These are phyloP conservation scores for Pempheris klunzingeri DNA, from an alignment of 2,797 vertebrate species.

Conservation along the genomic window DNA sequence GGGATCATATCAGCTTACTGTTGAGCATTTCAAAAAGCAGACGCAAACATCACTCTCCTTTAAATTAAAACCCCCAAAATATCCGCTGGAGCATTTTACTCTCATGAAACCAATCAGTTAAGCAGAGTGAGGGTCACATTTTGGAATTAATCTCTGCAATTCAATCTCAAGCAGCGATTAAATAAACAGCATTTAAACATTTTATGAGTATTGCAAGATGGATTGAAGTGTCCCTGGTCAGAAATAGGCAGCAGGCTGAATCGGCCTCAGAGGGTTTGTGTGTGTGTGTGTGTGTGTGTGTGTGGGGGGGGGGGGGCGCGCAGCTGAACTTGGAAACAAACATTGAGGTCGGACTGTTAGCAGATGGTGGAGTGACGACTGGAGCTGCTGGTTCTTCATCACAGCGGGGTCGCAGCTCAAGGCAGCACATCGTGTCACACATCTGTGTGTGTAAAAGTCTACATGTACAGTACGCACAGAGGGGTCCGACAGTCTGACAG, in stretches of 20 bases:
- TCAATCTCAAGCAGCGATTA: conserved; percentile 59
- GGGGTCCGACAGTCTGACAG: too few species aligned
- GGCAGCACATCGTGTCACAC: conserved; percentile 63
- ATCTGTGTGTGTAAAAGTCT: conserved; percentile 63
- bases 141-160: conserved; percentile 66
- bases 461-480: too few species aligned
- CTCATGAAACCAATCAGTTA: conserved; percentile 41
- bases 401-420: conserved; percentile 64
- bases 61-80: conserved; percentile 56
- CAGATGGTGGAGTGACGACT: conserved; percentile 78
- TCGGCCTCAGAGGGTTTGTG: conserved; percentile 28
- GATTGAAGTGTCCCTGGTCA: conserved; percentile 49
- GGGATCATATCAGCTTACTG: conserved; percentile 40
- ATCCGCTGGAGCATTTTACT: conserved; percentile 42
- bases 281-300: too few species aligned
- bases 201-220: conserved; percentile 45
- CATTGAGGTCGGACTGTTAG: conserved; percentile 63
- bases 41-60: conserved; percentile 39
- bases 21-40: conserved; percentile 38
- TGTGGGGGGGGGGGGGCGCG: conserved; percentile 31
- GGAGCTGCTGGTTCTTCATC: conserved; percentile 68
- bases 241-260: conserved; percentile 48
- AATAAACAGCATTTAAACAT: conserved; percentile 60
- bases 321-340: conserved; percentile 51
- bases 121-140: conserved; percentile 57